Evolutionary conservation across 2,797 vertebrate species (phyloP).

Genomic region (Trachurus trachurus): DNA sequence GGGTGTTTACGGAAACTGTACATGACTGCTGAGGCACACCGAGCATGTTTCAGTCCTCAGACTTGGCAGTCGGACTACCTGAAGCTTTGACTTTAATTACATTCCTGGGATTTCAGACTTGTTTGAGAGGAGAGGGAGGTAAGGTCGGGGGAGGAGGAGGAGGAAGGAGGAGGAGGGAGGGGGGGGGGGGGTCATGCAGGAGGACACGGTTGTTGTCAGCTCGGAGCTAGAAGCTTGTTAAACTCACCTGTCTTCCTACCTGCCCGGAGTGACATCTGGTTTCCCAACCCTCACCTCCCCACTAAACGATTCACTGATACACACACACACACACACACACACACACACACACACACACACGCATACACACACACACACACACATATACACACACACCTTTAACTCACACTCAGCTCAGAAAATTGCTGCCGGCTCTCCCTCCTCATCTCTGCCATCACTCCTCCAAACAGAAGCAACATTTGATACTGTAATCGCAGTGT

Average conservation of each 20-base stretch:
- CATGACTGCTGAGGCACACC: constrained; percentile 2
- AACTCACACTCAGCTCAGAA: constrained; percentile 43
- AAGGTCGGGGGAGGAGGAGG: constrained; percentile 22
- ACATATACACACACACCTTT: constrained; percentile 4
- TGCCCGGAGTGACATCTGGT: constrained; percentile 78
- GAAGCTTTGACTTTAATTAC: constrained; percentile 76
- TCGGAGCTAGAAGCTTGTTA: constrained; percentile 71
- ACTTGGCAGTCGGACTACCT: constrained; percentile 48
- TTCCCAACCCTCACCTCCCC: constrained; percentile 62
- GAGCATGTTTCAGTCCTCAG: constrained; percentile 32
- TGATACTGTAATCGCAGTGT: constrained; percentile 76
- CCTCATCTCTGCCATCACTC: constrained; percentile 55
- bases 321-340: too few relatives aligned
- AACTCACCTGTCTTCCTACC: constrained; percentile 76
- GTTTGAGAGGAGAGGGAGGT: constrained; percentile 38
- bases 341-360: neutral
- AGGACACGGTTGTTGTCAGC: constrained; percentile 64
- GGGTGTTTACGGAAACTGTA: neutral
- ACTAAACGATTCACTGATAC: constrained; percentile 38
- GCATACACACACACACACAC: too few relatives aligned
- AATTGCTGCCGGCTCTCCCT: constrained; percentile 58
- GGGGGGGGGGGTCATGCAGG: constrained; percentile 21
- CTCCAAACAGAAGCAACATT: constrained; percentile 77
- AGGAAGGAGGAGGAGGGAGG: neutral
- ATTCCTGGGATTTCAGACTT: constrained; percentile 76